Percentiles rank a stretch among this genome's conserved stretches.
phyloP scores from a whole-genome alignment of 1,140 invertebrate genomes.

The Diploscapter pachys region DNA sequence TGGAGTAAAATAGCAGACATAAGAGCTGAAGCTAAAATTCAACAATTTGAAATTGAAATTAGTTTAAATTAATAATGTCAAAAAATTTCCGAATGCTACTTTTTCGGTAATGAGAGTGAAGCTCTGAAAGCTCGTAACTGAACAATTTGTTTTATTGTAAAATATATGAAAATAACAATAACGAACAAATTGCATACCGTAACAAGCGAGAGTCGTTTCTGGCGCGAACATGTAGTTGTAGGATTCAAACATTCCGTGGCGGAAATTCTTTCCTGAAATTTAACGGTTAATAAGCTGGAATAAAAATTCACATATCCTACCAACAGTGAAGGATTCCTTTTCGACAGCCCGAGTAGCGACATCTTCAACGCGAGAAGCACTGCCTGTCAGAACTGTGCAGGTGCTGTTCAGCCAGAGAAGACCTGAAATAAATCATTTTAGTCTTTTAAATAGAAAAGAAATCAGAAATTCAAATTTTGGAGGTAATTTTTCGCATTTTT shows the following conservation, averaged over 20 bases:
- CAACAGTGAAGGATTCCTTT: conserved; percentile 31
- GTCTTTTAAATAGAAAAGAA: not conserved
- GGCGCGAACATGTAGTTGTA: conserved; percentile 27
- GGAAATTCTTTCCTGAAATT: conserved; percentile 33
- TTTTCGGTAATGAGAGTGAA: no score
- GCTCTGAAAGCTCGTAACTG: not conserved
- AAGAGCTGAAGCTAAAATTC: no score
- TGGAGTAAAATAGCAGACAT: no score
- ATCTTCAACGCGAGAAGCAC: conserved; percentile 26
- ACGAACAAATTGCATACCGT: conserved; percentile 11
- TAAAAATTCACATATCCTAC: conserved; percentile 7
- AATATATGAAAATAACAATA: not conserved
- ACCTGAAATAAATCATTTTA: conserved; percentile 24
- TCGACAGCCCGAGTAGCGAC: conserved; percentile 1
- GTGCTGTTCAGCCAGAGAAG: conserved; percentile 39
- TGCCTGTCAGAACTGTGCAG: conserved; percentile 38
- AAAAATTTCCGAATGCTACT: no score
- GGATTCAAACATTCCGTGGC: conserved; percentile 40
- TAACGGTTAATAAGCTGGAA: not conserved
- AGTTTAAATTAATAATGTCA: no score
- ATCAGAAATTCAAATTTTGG: no score
- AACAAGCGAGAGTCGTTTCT: conserved; percentile 38
- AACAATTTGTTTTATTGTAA: not conserved
- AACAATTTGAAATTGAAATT: no score
- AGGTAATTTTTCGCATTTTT: no score